Base-by-base conservation (phyloP, 92 coral and sea anemone genomes). In the Zoanthus sansibaricus region DNA sequence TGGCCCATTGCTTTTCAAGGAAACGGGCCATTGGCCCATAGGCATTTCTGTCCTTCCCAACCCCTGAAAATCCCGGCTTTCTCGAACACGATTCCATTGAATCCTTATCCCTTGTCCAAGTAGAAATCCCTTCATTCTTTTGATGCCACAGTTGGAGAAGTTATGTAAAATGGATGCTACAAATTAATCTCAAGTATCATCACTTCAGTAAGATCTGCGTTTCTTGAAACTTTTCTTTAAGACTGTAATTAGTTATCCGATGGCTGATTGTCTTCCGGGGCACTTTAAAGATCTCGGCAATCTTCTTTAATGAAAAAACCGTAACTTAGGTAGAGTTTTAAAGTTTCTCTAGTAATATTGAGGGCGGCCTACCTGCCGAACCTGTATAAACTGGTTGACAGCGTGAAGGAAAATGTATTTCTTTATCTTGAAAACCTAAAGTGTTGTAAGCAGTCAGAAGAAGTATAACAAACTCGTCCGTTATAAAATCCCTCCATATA, bases 51-150 rank as follows among this genome's bases (percentile, higher is more conserved):
- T 37, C 52, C 76, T 72, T 72, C 52, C 54, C 52, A 14, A 72
- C 52, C 76, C 52, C 54, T 72, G 76, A 9, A 71, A 48, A 48
- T 25, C 25, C 25, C 25, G 82, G 69, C 78, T 74, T 14, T 74
- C 70, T 16, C 92, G 20, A 12, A 84, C 86, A 25, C 89, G 88
- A 31, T 6, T 58, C 88, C 88, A 84, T 48, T 75, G 86, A 9
- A 84, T 61, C 9, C 82, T 21, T 9, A 61, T 80, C 13, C 92
- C 92, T 56, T 33, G 78, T 14, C 79, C 88, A 17, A 18, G 44
- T 17, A 88, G 58, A 64, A 88, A 83, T n/a, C 91, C 88, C 55
- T 88, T 88, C 91, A 88, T 88, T 64, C 91, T 88, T 12, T 78
- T 51, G 13, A 88, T 88, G 15, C 91, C 88, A 88, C 91, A 88